These are phyloP conservation scores for Drosophila rubida DNA, from an alignment of 2,888 invertebrate genomes.

Conservation along the genomic window DNA sequence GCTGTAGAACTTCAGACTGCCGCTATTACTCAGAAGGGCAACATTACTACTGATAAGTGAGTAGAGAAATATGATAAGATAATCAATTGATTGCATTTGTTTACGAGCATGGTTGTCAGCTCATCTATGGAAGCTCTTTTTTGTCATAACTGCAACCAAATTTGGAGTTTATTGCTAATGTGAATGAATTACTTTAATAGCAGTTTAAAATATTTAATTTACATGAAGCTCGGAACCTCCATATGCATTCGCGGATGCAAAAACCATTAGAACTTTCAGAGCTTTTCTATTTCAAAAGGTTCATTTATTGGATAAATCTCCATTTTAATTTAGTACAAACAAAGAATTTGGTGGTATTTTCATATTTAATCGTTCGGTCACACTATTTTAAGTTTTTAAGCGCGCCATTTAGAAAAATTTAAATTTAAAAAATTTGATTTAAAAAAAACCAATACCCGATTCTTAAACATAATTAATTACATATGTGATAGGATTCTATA, in stretches of 20 bases:
- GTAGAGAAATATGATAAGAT: slow-evolving; percentile 35
- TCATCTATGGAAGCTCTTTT: background rate
- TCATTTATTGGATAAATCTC: no score
- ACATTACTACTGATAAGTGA: slow-evolving; percentile 33
- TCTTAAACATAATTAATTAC: no score
- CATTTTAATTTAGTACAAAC: no score
- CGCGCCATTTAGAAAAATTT: no score
- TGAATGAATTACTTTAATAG: background rate
- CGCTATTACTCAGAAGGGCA: slow-evolving; percentile 38
- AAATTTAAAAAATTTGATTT: no score
- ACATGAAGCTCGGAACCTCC: background rate
- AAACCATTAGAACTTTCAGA: background rate
- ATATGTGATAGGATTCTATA: no score
- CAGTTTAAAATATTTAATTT: background rate
- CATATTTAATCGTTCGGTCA: no score
- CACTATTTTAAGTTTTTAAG: no score
- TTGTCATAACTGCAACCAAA: background rate
- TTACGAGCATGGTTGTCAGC: slow-evolving; percentile 21
- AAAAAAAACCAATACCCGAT: no score
- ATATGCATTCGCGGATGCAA: background rate
- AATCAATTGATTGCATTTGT: slow-evolving; percentile 15
- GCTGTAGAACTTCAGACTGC: slow-evolving; percentile 17
- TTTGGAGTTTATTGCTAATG: background rate
- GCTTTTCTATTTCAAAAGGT: background rate
- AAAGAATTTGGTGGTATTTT: no score